These are phyloP conservation scores for Latrodectus geometricus DNA, from an alignment of 1,140 invertebrate genomes.

Conservation along the genomic window DNA sequence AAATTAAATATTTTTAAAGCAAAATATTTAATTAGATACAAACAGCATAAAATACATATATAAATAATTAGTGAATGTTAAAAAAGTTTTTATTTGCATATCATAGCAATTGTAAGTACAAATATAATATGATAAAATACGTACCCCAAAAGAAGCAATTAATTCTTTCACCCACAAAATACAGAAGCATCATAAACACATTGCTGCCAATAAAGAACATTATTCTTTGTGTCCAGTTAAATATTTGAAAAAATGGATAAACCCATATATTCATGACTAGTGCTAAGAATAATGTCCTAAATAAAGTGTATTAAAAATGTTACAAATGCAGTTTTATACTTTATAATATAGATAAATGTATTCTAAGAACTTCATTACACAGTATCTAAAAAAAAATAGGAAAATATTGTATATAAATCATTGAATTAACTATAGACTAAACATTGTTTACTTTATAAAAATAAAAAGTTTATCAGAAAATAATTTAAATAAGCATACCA, in stretches of 20 bases:
- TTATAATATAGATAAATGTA: conserved; percentile 67
- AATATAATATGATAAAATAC: not conserved
- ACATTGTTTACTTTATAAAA: too few species aligned
- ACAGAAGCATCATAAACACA: conserved; percentile 2
- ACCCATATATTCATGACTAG: conserved; percentile 79
- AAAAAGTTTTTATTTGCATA: too few species aligned
- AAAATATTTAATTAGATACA: too few species aligned
- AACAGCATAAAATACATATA: not conserved
- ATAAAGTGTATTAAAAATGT: too few species aligned
- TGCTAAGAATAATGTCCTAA: conserved; percentile 72
- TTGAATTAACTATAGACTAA: conserved; percentile 65
- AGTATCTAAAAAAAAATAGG: not conserved
- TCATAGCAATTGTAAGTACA: not conserved
- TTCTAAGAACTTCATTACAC: conserved; percentile 73
- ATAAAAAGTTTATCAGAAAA: not conserved
- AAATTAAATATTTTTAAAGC: too few species aligned
- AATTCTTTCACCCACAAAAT: conserved; percentile 25
- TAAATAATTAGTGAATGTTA: not conserved
- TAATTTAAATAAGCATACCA: conserved; percentile 76
- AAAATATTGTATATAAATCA: conserved; percentile 74
- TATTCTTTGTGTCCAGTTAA: conserved; percentile 78
- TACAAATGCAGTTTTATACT: too few species aligned
- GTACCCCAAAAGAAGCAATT: conserved; percentile 21
- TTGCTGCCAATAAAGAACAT: conserved; percentile 78
- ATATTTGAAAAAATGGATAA: conserved; percentile 83